Evolutionary conservation across 64 coral and sea anemone species (phyloP).

Genomic region (Pocillopora verrucosa): DNA sequence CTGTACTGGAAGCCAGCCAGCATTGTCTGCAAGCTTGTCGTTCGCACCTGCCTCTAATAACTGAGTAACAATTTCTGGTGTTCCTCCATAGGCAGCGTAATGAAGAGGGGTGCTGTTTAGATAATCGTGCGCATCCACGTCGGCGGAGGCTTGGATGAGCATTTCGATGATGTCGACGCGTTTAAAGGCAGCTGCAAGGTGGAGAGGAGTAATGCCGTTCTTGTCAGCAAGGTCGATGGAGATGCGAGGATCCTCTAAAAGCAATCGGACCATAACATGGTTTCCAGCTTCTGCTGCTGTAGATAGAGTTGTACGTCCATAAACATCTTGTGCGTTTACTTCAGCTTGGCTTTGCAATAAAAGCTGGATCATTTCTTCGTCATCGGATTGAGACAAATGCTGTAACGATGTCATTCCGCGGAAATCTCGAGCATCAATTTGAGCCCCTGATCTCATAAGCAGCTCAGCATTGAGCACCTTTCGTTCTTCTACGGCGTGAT

Average conservation of each 20-base stretch:
- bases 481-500: slow-evolving; percentile 37
- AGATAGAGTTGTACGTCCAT: slow-evolving; percentile 6
- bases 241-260: slow-evolving; percentile 6
- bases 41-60: slow-evolving; percentile 24
- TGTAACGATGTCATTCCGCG: slow-evolving; percentile 46
- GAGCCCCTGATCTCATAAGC: slow-evolving; percentile 1
- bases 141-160: slow-evolving; percentile 18
- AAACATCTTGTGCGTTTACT: slow-evolving; percentile 14
- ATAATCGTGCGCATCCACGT: slow-evolving; percentile 25
- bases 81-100: slow-evolving; percentile 49
- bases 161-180: background rate
- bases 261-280: background rate
- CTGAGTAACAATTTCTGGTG: slow-evolving; percentile 41
- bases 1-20: slow-evolving; percentile 13
- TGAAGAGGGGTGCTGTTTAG: slow-evolving; percentile 21
- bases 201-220: slow-evolving; percentile 29
- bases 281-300: slow-evolving; percentile 35
- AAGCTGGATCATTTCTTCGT: slow-evolving; percentile 4
- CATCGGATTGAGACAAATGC: slow-evolving; percentile 7
- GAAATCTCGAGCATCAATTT: background rate
- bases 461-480: background rate
- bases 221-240: slow-evolving; percentile 19
- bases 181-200: slow-evolving; percentile 41
- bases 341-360: background rate
- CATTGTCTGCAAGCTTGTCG: background rate